Base-by-base conservation (phyloP, 1,140 invertebrate genomes). In the Whitmania pigra region DNA sequence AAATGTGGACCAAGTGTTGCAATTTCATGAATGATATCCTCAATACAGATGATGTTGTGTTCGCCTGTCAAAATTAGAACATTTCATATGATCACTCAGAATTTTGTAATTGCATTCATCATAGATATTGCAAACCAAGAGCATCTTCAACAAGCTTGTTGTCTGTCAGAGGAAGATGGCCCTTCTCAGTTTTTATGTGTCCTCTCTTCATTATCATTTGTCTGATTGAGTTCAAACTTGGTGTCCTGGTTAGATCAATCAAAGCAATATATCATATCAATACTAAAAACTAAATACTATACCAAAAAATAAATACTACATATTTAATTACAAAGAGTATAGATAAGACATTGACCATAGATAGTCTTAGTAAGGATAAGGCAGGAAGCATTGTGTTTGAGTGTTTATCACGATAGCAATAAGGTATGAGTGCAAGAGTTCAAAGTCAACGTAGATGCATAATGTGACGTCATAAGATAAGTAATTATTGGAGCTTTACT, bases 11-110 rank as follows among this genome's bases (percentile, higher is more conserved):
- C 94, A 79, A 94, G 91, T 25, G 91, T 95, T 83, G 89, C 91
- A 78, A 97, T 88, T 86, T 99, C 94, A 80, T 99, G 95, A 73
- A 99, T 92, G 79, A 99, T 87, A 86, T 99, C 97, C 85, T 99
- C 97, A 69, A 93, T 88, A 85, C 97, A 99, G 81, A 99, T 97
- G 77, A 99, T 90, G 76, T 85, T 84, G 63, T 83, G 83, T 74
- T 86, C 85, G 31, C 87, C 88, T 63, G 57, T 13, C 22, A 63
- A 25, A 27, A 63, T 13, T 18, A 25, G 11, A 31, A 63, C 6
- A n/a, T 63, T 13, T 25, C 22, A 25, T 13, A 20, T 11, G 29
- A 6, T 20, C 11, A 0, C 20, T 63, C 11, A 63, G 6, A n/a
- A 49, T 17, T 4, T 49, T 11, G 1, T n/a, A n/a, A n/a, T n/a